phyloP scores from a whole-genome alignment of 2,797 vertebrate genomes.

The Acrocephalus scirpaceus region DNA sequence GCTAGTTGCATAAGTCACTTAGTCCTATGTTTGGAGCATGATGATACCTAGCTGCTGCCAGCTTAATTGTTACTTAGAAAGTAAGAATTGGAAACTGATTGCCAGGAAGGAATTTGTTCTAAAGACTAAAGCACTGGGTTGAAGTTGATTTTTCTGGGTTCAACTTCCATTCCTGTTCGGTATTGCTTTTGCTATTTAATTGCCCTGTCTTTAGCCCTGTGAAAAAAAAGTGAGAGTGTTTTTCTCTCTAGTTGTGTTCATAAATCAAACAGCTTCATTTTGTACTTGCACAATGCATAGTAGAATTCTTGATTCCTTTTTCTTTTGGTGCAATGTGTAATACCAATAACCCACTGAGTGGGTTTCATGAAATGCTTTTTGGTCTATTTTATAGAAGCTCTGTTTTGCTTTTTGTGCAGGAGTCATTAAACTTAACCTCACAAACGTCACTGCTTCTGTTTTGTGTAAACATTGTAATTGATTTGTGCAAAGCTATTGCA shows the following conservation, averaged over 20 bases:
- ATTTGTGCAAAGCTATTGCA: slow-evolving; percentile 4
- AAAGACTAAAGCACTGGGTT: neutral
- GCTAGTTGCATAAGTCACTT: neutral
- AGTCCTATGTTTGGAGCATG: neutral
- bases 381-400: neutral
- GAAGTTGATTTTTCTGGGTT: neutral
- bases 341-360: neutral
- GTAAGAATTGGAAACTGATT: neutral
- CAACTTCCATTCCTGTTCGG: neutral
- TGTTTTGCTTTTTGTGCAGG: neutral
- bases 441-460: neutral
- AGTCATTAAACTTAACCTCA: neutral
- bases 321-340: neutral
- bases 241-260: neutral
- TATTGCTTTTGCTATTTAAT: neutral
- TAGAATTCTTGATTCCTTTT: neutral
- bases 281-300: neutral
- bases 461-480: neutral
- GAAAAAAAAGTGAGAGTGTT: neutral
- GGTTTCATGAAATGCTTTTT: neutral
- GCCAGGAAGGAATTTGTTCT: neutral
- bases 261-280: neutral
- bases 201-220: neutral
- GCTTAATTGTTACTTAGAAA: neutral
- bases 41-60: neutral